Conservation (phyloP, 2,888 invertebrate species). For the Hartigia nigra region DNA sequence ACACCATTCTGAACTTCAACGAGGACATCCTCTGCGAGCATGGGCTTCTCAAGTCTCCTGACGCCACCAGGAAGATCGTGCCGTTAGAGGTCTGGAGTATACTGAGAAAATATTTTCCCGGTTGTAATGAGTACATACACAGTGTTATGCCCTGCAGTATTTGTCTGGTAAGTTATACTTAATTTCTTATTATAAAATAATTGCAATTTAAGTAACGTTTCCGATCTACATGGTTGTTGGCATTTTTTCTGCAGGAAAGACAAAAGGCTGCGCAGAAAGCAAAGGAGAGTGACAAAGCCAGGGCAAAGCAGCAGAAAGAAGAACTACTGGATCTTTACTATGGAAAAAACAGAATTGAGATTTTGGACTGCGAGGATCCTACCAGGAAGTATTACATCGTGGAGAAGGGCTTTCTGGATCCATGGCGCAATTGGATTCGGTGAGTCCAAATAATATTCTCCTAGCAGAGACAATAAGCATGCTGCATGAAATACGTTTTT, state of each 20-base stretch:
- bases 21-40: slow-evolving; percentile 70
- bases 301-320: slow-evolving; percentile 58
- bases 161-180: slow-evolving; percentile 46
- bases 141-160: slow-evolving; percentile 56
- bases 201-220: background rate
- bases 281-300: slow-evolving; percentile 58
- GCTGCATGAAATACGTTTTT: background rate
- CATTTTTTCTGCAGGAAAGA: slow-evolving; percentile 36
- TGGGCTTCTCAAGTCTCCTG: slow-evolving; percentile 59
- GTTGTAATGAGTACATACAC: slow-evolving; percentile 58
- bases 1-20: slow-evolving; percentile 66
- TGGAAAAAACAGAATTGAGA: slow-evolving; percentile 52
- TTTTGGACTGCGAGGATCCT: slow-evolving; percentile 42
- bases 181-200: background rate
- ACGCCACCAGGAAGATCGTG: slow-evolving; percentile 65
- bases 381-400: slow-evolving; percentile 51
- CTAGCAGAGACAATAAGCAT: background rate
- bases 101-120: slow-evolving; percentile 66
- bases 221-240: background rate
- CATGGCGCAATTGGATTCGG: slow-evolving; percentile 60
- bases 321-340: slow-evolving; percentile 54
- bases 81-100: slow-evolving; percentile 68
- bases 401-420: slow-evolving; percentile 56
- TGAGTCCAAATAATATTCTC: slow-evolving; percentile 40
- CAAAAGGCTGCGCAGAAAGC: slow-evolving; percentile 53